Evolutionary conservation across 2,113 vertebrate genomes (phyloP).

Genomic region (Lophochroa leadbeateri): DNA sequence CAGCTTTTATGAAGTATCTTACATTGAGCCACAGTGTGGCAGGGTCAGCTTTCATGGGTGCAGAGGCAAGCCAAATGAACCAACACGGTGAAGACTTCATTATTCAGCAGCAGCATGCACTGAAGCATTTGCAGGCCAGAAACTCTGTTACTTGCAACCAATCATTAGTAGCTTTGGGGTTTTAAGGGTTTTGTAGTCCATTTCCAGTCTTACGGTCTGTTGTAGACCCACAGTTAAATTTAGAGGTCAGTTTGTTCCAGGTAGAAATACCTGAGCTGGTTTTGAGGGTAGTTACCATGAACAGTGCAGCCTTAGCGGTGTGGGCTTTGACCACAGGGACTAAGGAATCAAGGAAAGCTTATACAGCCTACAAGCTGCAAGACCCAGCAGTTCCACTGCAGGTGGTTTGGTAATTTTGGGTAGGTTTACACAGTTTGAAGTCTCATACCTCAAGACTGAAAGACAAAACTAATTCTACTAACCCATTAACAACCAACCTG

Average conservation of each 20-base stretch:
- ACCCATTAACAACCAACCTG: background rate
- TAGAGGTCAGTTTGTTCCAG: background rate
- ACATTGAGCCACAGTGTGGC: background rate
- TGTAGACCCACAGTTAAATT: background rate
- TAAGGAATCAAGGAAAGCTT: background rate
- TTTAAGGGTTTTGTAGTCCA: background rate
- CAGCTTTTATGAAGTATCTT: background rate
- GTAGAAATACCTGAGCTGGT: background rate
- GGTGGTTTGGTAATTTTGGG: background rate
- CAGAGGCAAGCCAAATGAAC: background rate
- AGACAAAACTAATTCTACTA: background rate
- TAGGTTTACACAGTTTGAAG: background rate
- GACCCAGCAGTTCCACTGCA: background rate
- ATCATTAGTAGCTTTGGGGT: background rate
- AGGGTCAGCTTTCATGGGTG: rapidly evolving
- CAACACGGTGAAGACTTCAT: background rate
- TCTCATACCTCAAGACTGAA: background rate
- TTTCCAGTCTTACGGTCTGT: background rate
- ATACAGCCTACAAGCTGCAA: background rate
- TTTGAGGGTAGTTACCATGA: background rate
- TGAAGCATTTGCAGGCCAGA: background rate
- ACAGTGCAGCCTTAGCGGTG: background rate
- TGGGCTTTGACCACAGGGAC: background rate
- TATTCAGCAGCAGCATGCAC: background rate
- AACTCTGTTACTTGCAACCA: background rate